Base-by-base conservation (phyloP, 2,113 vertebrate species). In the Pardalotus punctatus region DNA sequence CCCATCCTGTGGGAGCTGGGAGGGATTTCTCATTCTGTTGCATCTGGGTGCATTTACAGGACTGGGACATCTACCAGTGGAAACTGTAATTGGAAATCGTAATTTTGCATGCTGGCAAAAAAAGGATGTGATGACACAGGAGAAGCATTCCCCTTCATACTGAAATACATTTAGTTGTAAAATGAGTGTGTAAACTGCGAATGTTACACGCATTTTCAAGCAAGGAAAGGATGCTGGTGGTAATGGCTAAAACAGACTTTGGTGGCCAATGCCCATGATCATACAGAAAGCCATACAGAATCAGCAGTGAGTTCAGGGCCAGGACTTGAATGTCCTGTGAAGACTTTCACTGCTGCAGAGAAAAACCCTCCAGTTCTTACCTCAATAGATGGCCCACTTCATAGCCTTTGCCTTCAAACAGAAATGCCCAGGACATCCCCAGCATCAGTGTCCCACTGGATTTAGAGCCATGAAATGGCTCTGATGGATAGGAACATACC, bases 321-420 rank as follows among this genome's bases (percentile, higher is more conserved):
- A 62, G 81, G 22, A 64, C 10, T 77, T 0, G 0, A 3, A 6
- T 11, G 14, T 22, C 36, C 33, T 50, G 5, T 36, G 72, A 65
- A 65, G 20, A 36, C 27, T 93, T 86, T 61, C 40, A 24, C 6
- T 29, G 51, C 20, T 62, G 33, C 28, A 60, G 54, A 65, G 72
- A 48, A 93, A 79, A 86, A 19, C 12, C 23, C 33, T 43, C 36
- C 14, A 42, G 27, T 17, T 61, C 60, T 70, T 38, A 47, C 24
- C 25, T 53, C 33, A 22, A 33, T 15, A 58, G 42, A 18, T 25
- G 28, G 28, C 38, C 29, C 40, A 25, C 16, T 50, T 70, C 18
- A 8, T 10, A 51, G 57, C 31, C 38, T 88, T 77, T 72, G 38
- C 40, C 22, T 86, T 94, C 16, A 5, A 85, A 48, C 21, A 81